phyloP scores from a whole-genome alignment of 2,888 invertebrate genomes.

The Heliconius cydno region DNA sequence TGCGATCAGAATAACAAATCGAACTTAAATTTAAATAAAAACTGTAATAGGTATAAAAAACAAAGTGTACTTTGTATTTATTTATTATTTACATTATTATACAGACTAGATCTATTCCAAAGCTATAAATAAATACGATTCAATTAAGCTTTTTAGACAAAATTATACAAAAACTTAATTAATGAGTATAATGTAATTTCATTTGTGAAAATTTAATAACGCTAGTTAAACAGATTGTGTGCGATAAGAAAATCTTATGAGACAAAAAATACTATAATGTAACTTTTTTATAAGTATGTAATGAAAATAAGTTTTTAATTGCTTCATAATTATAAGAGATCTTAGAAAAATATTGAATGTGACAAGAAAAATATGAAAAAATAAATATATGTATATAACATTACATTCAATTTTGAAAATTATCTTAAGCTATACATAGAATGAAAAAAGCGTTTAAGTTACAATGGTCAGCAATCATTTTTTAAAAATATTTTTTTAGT shows the following conservation, averaged over 20 bases:
- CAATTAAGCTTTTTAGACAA: slow-evolving; percentile 6
- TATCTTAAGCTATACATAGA: neutral
- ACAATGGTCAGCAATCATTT: too few relatives aligned
- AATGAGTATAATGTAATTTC: slow-evolving; percentile 6
- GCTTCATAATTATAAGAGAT: neutral
- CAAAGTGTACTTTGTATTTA: neutral
- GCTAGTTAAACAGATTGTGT: neutral
- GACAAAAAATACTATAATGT: neutral
- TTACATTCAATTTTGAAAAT: neutral
- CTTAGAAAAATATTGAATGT: neutral
- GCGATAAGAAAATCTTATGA: neutral
- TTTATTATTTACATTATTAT: slow-evolving; percentile 9
- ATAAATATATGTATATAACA: too few relatives aligned
- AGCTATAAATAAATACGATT: neutral
- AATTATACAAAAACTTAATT: neutral
- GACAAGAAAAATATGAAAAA: too few relatives aligned
- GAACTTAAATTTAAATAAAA: neutral
- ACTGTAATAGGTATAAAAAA: neutral
- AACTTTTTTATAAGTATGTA: neutral
- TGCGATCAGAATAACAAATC: neutral
- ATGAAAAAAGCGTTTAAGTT: neutral
- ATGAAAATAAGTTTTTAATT: neutral
- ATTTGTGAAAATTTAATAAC: neutral
- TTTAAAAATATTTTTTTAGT: neutral
- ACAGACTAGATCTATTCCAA: slow-evolving; percentile 14